Evolutionary conservation across 1,140 invertebrate genomes (phyloP), one percentile per base, ranked within the genome.

Genomic region (Lethrus apterus): DNA sequence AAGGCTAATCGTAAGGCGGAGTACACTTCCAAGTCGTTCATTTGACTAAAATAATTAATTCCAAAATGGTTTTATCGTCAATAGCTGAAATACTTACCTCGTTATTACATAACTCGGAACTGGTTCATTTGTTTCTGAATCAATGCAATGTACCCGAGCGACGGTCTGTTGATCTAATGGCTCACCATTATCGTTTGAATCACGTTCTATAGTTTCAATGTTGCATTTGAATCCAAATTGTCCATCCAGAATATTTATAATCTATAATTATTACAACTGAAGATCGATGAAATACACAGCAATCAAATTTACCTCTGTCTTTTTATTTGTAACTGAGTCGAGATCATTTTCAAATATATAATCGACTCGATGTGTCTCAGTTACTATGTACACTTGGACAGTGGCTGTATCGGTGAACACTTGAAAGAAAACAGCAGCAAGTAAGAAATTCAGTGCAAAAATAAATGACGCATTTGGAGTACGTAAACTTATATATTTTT

Each of bases 31-130:
- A 14, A n/a, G 11, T 24, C 13, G n/a, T 20, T 11, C 8, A 18
- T 4, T 40, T 17, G 3, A 5, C 36, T 40, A 40, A 40, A 40
- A 36, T 4, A 5, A 36, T 17, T n/a, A 36, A 36, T 4, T 3
- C 18, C 2, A 26, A 7, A 26, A 26, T 41, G 4, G 18, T 29
- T 15, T 4, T 9, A 2, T 5, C 3, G 29, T 24, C 21, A 9
- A 18, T 13, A 8, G 7, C 2, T 23, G 17, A n/a, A n/a, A 11
- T 18, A 11, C 9, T 38, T 19, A 15, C 8, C 30, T 32, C 42
- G 2, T 5, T 34, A 75, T 74, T 9, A 57, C 58, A 0, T 62
- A 54, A 0, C 68, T 62, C 1, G 52, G 41, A 1, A 74, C 68
- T 3, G 72, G 70, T 48, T 65, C 33, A 57, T 74, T 54, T 50